phyloP scores from a whole-genome alignment of 2,113 vertebrate genomes.

The Chamaea fasciata region DNA sequence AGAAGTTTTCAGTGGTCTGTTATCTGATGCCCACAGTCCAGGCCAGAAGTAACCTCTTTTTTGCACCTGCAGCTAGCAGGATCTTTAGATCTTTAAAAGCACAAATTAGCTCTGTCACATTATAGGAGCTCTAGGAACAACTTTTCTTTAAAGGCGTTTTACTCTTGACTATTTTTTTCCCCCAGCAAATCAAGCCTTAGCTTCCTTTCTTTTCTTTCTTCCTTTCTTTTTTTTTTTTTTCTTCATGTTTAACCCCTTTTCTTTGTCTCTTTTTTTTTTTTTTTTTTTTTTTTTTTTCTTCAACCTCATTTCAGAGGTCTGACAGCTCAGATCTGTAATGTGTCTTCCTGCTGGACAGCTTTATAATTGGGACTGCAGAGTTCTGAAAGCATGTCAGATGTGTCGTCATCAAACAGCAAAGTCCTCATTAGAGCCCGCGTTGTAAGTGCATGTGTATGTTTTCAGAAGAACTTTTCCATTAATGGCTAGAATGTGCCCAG shows the following conservation, averaged over 20 bases:
- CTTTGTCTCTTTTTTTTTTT: not conserved
- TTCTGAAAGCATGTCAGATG: slow-evolving; percentile 50
- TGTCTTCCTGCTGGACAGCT: slow-evolving; percentile 55
- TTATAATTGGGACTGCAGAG: slow-evolving; percentile 68
- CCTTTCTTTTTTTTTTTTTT: not conserved
- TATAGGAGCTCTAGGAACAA: not conserved
- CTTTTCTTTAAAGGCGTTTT: slow-evolving; percentile 44
- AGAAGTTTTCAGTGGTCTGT: slow-evolving; percentile 20
- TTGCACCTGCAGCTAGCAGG: slow-evolving; percentile 1
- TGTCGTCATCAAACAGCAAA: slow-evolving; percentile 60
- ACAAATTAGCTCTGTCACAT: slow-evolving; percentile 38
- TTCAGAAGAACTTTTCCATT: slow-evolving; percentile 46
- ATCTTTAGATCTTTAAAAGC: slow-evolving; percentile 18
- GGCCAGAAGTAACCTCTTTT: slow-evolving; percentile 23
- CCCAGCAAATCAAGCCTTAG: not conserved
- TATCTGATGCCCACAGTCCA: slow-evolving; percentile 3
- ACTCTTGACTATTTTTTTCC: not conserved
- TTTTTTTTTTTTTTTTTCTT: not conserved
- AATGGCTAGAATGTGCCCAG: slow-evolving; percentile 42
- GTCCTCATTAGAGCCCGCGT: slow-evolving; percentile 37
- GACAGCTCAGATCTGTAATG: slow-evolving; percentile 37
- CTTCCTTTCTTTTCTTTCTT: not conserved
- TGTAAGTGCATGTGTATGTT: slow-evolving; percentile 41
- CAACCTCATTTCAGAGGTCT: slow-evolving; percentile 44
- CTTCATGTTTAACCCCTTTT: not conserved